Conservation (phyloP, 1,140 invertebrate genomes). For the Diabrotica undecimpunctata region DNA sequence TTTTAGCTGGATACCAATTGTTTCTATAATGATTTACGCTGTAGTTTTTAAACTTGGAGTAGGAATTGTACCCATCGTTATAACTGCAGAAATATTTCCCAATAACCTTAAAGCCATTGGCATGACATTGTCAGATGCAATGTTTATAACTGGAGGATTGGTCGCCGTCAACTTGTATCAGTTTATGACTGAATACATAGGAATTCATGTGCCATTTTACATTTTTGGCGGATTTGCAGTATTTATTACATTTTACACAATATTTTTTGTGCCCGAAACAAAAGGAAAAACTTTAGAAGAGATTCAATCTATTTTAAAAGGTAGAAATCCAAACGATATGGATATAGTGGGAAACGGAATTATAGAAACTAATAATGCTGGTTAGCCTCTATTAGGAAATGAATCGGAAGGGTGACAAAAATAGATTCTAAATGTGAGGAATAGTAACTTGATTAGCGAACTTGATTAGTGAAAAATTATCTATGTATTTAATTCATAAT, state of each 20-base stretch:
- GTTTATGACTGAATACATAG: constrained; percentile 51
- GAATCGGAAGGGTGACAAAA: too few species aligned
- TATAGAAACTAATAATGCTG: too few species aligned
- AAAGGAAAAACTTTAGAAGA: constrained; percentile 73
- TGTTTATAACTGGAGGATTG: constrained; percentile 52
- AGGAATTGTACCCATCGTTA: constrained; percentile 63
- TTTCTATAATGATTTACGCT: constrained; percentile 35
- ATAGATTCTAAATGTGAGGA: too few species aligned
- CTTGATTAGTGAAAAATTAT: too few species aligned
- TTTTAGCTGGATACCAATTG: constrained; percentile 35
- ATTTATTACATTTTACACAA: constrained; percentile 58
- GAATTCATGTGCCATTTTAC: constrained; percentile 59
- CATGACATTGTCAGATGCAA: constrained; percentile 40
- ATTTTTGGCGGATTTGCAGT: constrained; percentile 60
- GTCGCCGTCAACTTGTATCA: constrained; percentile 64
- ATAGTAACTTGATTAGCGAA: too few species aligned
- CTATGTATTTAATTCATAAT: too few species aligned
- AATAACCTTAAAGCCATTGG: constrained; percentile 54
- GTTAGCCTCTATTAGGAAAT: too few species aligned
- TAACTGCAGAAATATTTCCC: constrained; percentile 59
- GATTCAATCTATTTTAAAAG: constrained; percentile 53
- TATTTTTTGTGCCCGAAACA: constrained; percentile 68
- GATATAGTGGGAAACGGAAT: too few species aligned
- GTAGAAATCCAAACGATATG: constrained; percentile 6
- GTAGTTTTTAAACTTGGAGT: constrained; percentile 34